Conservation (phyloP, 2,888 invertebrate species). For the Nomada hirtipes region DNA sequence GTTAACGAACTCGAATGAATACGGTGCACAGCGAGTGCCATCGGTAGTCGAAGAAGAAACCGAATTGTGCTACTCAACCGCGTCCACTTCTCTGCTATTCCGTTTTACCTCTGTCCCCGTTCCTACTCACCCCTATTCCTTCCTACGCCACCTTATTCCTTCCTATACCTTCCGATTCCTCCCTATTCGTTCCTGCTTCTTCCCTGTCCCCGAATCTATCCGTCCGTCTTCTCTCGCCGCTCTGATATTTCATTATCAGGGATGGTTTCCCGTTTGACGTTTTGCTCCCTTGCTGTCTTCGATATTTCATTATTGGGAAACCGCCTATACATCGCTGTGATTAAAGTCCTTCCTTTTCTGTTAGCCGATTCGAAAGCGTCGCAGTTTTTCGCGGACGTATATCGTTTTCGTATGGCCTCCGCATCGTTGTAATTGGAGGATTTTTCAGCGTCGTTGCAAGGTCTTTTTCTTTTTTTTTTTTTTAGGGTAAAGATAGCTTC, state of each 20-base stretch:
- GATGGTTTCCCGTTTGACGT: conserved; percentile 34
- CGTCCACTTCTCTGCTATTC: too few species aligned
- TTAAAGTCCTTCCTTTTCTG: conserved; percentile 27
- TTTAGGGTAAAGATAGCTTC: too few species aligned
- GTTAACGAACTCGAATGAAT: conserved; percentile 60
- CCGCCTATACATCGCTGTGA: conserved; percentile 23
- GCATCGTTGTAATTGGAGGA: too few species aligned
- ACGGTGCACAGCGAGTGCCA: conserved; percentile 8
- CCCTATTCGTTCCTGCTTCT: neutral
- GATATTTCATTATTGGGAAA: conserved; percentile 59
- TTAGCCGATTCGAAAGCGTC: conserved; percentile 5
- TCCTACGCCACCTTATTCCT: neutral
- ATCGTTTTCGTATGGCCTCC: neutral
- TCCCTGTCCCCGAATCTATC: neutral
- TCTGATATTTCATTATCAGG: conserved; percentile 43
- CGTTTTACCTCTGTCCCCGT: too few species aligned
- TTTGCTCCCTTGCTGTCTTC: conserved; percentile 33
- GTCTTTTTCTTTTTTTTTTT: too few species aligned
- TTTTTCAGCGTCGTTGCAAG: too few species aligned
- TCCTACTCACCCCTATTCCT: too few species aligned
- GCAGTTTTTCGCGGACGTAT: neutral
- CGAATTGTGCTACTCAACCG: conserved; percentile 14
- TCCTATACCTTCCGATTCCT: neutral
- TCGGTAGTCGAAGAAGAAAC: conserved; percentile 29
- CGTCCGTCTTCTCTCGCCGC: neutral